A percentile compares a stretch with the other conserved stretches of the same genome.
Evolutionary conservation across 2,797 vertebrate species (phyloP).

Genomic region (Vireo griseus): DNA sequence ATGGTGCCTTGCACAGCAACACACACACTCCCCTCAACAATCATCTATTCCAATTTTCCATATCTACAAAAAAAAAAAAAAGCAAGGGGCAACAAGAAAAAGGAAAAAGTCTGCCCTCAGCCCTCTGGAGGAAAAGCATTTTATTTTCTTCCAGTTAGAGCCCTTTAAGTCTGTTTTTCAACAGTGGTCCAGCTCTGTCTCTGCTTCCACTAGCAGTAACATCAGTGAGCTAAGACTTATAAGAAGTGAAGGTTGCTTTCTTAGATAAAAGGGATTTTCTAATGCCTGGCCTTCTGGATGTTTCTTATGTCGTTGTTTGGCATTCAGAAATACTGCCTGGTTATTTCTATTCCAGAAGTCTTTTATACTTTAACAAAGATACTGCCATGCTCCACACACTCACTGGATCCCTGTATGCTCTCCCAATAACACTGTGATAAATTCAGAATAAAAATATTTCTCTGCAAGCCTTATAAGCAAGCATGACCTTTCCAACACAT

Average conservation of each 20-base stretch:
- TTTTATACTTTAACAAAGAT: not conserved
- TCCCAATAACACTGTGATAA: not conserved
- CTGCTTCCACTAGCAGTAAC: not conserved
- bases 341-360: not conserved
- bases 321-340: not conserved
- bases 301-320: not conserved
- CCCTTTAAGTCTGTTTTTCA: not conserved
- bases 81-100: not conserved
- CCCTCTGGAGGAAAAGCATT: not conserved
- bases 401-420: not conserved
- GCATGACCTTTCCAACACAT: not conserved
- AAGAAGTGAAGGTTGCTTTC: not conserved
- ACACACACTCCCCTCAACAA: not conserved
- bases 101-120: not conserved
- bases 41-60: not conserved
- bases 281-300: not conserved
- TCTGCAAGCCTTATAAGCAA: not conserved
- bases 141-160: not conserved
- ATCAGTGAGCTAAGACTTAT: not conserved
- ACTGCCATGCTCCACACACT: not conserved
- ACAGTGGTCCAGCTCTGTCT: not conserved
- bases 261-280: slow-evolving; percentile 16
- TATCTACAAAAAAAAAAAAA: not conserved
- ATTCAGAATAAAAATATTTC: not conserved
- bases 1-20: not conserved